phyloP scores from a whole-genome alignment of 2,797 vertebrate genomes.

The Falco naumanni region DNA sequence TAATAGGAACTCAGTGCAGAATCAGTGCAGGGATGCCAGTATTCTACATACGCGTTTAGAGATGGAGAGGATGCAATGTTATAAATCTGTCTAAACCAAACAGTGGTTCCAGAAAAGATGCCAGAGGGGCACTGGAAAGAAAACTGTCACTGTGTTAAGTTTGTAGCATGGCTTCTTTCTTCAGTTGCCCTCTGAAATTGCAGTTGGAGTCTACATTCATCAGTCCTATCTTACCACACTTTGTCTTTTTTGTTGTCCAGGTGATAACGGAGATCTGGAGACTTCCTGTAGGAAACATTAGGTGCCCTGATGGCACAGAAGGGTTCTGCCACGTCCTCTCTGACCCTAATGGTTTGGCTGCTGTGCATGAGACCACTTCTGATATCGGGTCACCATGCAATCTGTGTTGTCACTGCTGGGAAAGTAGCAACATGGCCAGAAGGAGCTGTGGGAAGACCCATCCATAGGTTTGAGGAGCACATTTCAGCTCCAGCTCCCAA shows the following conservation, averaged over 20 bases:
- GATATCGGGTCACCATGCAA: fast-evolving
- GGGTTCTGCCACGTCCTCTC: background rate
- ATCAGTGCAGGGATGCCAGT: background rate
- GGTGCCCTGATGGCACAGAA: background rate
- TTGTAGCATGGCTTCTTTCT: background rate
- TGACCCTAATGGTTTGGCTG: background rate
- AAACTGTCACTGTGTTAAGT: background rate
- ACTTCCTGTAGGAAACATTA: background rate
- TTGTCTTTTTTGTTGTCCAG: background rate
- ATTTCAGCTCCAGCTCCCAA: background rate
- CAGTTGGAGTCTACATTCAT: background rate
- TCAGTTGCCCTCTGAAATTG: background rate
- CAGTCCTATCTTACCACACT: background rate
- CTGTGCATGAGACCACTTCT: background rate
- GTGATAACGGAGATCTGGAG: background rate
- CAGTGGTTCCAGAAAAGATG: background rate
- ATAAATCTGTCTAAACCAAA: background rate
- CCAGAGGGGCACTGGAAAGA: background rate
- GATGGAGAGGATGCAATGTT: background rate
- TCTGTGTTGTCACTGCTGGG: background rate
- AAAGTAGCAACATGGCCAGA: background rate
- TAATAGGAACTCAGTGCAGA: background rate
- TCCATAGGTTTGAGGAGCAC: fast-evolving
- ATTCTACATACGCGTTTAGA: background rate
- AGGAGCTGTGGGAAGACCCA: background rate